Conservation (phyloP, 1,140 invertebrate genomes). For the Hyles euphorbiae region DNA sequence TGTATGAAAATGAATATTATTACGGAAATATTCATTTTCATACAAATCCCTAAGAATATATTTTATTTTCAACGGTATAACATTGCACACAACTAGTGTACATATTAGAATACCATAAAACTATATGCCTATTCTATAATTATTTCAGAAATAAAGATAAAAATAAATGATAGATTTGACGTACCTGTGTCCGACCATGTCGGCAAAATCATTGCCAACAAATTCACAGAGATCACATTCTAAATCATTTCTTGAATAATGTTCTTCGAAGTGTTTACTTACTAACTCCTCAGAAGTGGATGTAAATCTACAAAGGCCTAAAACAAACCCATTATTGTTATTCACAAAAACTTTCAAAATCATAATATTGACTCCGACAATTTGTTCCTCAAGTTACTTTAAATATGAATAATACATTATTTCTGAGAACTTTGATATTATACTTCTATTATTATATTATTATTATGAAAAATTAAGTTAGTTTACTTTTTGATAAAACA, state of each 20-base stretch:
- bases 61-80: too few species aligned
- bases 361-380: too few species aligned
- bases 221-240: constrained; percentile 42
- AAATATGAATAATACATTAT: neutral
- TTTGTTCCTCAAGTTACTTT: neutral
- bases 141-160: too few species aligned
- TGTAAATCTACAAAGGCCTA: constrained; percentile 41
- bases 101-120: too few species aligned
- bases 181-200: constrained; percentile 47
- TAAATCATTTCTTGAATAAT: constrained; percentile 35
- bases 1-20: too few species aligned
- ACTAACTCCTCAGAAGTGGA: constrained; percentile 15
- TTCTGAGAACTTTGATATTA: neutral
- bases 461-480: neutral
- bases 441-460: neutral
- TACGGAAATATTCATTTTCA: too few species aligned
- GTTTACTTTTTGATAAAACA: neutral
- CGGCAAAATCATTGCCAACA: constrained; percentile 37
- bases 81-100: too few species aligned
- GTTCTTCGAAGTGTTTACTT: constrained; percentile 35
- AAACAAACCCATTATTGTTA: constrained; percentile 15
- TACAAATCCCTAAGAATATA: too few species aligned
- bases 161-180: neutral
- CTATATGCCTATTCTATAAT: too few species aligned
- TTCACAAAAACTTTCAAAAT: too few species aligned